Evolutionary conservation across 1,140 invertebrate genomes (phyloP), one percentile per base, ranked within the genome.

Genomic region (Polypedilum pembai): DNA sequence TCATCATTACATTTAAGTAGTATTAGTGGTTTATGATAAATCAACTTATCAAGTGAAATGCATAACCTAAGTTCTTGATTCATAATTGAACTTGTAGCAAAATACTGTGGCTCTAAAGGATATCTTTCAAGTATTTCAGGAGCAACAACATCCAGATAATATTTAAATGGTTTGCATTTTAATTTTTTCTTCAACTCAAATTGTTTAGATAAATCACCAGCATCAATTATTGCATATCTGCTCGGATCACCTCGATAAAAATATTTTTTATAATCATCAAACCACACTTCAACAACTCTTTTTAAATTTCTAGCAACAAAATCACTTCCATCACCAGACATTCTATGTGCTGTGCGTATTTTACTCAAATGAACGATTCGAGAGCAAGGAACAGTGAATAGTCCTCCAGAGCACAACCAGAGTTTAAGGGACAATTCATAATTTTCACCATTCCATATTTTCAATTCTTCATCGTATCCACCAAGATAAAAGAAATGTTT

Each of bases 191-290:
- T 79, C 7, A 94, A 83, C 0, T 84, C 87, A 74, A 83, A 85
- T 79, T 93, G 91, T 41, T 87, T 85, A 0, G 83, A 85, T 1
- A 95, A 77, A 81, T 94, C 87, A 1, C 93, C 93, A 8, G 86
- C 84, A 80, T 90, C 83, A 8, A 91, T 80, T 0, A 82, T 81
- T 8, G 84, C 82, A 21, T 80, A 81, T 74, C 90, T 88, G 45
- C 88, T 85, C 0, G 90, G 88, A 41, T 87, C 80, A 7, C 87
- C 86, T 82, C 99, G 94, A 84, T 98, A 99, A 84, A 98, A 98
- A 83, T 98, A 98, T 82, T 96, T 93, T 76, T 96, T 94, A 83
- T 98, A 99, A 79, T 99, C 97, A 83, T 99, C 98, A 85, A 99
- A 86, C 94, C 94, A 97, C 24, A 96, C 92, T 85, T 93, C 89